Evolutionary conservation across 1,140 invertebrate genomes (phyloP).

Genomic region (Ylistrum balloti): DNA sequence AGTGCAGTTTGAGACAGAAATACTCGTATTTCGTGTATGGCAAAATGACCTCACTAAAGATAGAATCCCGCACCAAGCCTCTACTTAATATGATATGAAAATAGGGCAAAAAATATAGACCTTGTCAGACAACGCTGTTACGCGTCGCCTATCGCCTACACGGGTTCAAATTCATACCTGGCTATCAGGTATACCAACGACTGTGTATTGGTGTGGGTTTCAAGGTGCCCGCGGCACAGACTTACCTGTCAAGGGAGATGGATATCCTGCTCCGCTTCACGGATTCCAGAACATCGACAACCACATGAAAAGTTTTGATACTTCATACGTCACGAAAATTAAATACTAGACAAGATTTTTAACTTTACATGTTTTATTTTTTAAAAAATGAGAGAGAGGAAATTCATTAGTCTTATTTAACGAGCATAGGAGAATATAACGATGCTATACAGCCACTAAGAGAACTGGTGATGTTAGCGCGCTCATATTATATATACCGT

Average conservation of each 20-base stretch:
- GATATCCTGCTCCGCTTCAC: not conserved
- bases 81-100: not conserved
- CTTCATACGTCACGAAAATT: not conserved
- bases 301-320: not conserved
- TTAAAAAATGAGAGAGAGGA: not conserved
- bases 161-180: not conserved
- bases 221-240: conserved; percentile 11
- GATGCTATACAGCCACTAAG: not conserved
- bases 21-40: not conserved
- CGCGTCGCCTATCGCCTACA: not conserved
- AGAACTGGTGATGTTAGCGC: not conserved
- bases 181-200: not conserved
- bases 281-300: not conserved
- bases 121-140: conserved; percentile 15
- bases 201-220: conserved; percentile 36
- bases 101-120: not conserved
- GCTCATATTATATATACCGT: not conserved
- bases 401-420: not conserved
- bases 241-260: not conserved
- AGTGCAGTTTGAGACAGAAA: not conserved
- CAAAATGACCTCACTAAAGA: too few relatives aligned
- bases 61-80: not conserved
- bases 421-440: not conserved
- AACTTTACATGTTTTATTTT: not conserved
- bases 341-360: not conserved